phyloP scores from a whole-genome alignment of 53 echinoderm and acorn worm species.

The Crossaster papposus region DNA sequence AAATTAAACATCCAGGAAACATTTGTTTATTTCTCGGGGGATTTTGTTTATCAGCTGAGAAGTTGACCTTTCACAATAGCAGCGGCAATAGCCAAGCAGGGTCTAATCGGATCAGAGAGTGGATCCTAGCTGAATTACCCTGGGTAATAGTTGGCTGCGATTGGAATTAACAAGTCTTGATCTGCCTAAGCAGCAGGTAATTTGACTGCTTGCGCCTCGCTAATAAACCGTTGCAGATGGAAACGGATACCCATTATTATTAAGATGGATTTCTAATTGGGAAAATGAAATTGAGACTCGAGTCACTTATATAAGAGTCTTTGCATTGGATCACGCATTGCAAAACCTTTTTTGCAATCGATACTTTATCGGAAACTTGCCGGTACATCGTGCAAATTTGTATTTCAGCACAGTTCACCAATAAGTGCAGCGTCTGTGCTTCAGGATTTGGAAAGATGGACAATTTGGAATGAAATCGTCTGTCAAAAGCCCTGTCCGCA shows the following conservation, averaged over 20 bases:
- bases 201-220: neutral
- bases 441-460: neutral
- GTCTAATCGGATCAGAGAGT: constrained; percentile 18
- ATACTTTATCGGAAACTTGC: neutral
- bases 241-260: constrained; percentile 9
- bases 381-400: neutral
- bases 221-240: neutral
- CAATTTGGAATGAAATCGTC: neutral
- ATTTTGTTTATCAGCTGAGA: neutral
- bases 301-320: neutral
- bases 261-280: neutral
- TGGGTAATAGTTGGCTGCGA: constrained; percentile 12
- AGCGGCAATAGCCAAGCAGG: neutral
- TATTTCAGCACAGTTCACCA: neutral
- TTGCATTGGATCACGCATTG: neutral
- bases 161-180: constrained; percentile 45
- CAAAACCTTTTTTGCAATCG: neutral
- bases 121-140: constrained; percentile 26
- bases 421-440: neutral
- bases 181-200: constrained; percentile 30
- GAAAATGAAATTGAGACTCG: neutral
- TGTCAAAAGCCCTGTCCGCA: no score
- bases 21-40: neutral
- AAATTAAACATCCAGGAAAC: constrained; percentile 16
- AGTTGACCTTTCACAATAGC: constrained; percentile 3